Conservation (phyloP, 2,797 vertebrate genomes). For the Acipenser transmontanus region DNA sequence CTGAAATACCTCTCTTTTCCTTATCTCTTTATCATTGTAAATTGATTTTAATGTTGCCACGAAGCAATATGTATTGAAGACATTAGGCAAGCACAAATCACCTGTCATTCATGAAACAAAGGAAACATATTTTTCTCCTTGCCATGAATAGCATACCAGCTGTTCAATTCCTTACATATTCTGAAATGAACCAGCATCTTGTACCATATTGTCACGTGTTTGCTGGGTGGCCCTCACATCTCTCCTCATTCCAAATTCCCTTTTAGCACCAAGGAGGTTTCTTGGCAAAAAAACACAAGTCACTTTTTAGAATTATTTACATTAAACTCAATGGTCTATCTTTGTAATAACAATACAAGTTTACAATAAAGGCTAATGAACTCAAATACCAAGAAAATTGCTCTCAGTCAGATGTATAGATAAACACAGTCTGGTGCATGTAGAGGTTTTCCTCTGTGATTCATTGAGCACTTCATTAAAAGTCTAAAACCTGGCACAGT, state of each 20-base stretch:
- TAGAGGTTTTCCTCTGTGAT: background rate
- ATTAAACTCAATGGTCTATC: slow-evolving; percentile 10
- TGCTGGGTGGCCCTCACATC: no score
- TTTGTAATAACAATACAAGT: slow-evolving; percentile 8
- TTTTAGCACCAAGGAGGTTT: background rate
- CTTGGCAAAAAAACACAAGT: background rate
- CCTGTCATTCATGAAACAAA: no score
- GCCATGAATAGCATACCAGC: background rate
- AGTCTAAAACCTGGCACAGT: background rate
- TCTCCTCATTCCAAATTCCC: background rate
- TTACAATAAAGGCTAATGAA: slow-evolving; percentile 16
- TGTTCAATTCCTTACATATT: background rate
- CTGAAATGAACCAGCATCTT: background rate
- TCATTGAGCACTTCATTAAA: slow-evolving; percentile 3
- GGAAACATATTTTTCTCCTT: no score
- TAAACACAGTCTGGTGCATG: slow-evolving; percentile 11
- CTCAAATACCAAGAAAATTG: slow-evolving; percentile 14
- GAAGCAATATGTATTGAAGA: no score
- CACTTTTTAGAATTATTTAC: slow-evolving; percentile 6
- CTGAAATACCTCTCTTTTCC: no score
- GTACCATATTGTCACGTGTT: no score
- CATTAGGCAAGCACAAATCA: no score
- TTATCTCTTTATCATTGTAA: no score
- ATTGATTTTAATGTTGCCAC: no score
- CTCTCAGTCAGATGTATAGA: slow-evolving; percentile 7